Percentiles rank a stretch among this genome's conserved stretches.
phyloP scores from a whole-genome alignment of 2,888 invertebrate genomes.

The Limenitis camilla region DNA sequence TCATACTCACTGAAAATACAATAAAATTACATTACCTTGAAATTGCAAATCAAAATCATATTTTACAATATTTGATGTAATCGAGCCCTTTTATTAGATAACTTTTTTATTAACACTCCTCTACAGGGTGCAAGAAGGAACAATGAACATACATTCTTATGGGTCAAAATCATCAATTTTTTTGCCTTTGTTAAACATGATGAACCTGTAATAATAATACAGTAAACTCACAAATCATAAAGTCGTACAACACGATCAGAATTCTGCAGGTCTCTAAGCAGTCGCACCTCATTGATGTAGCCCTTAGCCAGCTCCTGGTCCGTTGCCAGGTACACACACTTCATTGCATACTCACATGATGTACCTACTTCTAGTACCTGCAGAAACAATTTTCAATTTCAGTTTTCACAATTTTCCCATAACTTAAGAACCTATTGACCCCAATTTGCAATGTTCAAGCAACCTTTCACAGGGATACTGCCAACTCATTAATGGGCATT shows the following conservation, averaged over 20 bases:
- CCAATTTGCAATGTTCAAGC: no score
- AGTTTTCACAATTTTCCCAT: not conserved
- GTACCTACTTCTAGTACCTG: conserved; percentile 77
- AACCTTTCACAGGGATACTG: no score
- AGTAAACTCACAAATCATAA: conserved; percentile 85
- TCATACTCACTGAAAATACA: conserved; percentile 78
- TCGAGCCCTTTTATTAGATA: no score
- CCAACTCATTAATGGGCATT: no score
- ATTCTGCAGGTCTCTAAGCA: conserved; percentile 86
- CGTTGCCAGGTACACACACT: conserved; percentile 86
- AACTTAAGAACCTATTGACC: not conserved
- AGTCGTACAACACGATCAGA: conserved; percentile 88
- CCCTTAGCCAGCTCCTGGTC: conserved; percentile 83
- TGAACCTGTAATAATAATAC: not conserved
- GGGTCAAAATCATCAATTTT: no score
- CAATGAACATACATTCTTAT: no score
- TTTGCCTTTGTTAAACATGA: no score
- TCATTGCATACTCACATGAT: conserved; percentile 80
- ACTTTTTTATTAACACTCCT: no score
- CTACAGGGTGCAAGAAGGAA: no score
- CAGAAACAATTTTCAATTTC: conserved; percentile 5
- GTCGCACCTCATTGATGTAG: conserved; percentile 91
- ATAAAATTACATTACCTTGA: not conserved
- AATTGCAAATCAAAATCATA: not conserved
- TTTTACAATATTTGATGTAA: no score